Conservation (phyloP, 2,888 invertebrate species). For the Tetheella fluctuosa region DNA sequence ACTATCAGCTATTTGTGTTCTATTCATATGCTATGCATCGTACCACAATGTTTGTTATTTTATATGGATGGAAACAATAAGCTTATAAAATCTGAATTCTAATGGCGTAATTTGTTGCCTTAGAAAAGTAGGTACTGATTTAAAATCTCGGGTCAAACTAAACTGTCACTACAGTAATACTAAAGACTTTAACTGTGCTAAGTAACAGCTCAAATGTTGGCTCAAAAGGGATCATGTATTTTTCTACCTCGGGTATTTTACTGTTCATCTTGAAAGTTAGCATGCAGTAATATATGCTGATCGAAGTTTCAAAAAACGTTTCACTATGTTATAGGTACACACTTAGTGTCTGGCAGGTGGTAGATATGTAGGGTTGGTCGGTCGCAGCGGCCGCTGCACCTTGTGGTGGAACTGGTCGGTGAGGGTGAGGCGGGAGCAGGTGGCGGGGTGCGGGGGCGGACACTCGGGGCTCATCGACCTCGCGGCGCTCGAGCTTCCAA, state of each 20-base stretch:
- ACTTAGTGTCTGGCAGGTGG: conserved; percentile 81
- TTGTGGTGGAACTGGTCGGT: conserved; percentile 78
- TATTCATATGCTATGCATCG: neutral
- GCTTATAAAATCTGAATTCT: neutral
- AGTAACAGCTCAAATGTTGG: too few relatives aligned
- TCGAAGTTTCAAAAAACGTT: conserved; percentile 43
- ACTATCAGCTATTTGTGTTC: neutral
- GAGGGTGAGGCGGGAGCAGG: conserved; percentile 46
- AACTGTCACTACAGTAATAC: too few relatives aligned
- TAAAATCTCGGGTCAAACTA: neutral
- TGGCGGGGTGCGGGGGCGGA: conserved; percentile 42
- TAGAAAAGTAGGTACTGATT: neutral
- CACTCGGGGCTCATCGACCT: conserved; percentile 74
- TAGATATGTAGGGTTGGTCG: conserved; percentile 79
- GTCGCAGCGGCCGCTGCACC: conserved; percentile 75
- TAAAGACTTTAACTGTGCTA: too few relatives aligned
- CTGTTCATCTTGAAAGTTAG: conserved; percentile 43
- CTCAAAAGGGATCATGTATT: too few relatives aligned
- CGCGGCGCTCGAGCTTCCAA: conserved; percentile 55
- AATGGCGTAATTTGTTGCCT: neutral
- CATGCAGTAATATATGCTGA: conserved; percentile 31
- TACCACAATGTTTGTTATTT: neutral
- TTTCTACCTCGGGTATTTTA: neutral
- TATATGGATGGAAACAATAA: neutral
- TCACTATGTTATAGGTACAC: conserved; percentile 58